Conservation (phyloP, 1,140 invertebrate species). For the Polypedilum pembai region DNA sequence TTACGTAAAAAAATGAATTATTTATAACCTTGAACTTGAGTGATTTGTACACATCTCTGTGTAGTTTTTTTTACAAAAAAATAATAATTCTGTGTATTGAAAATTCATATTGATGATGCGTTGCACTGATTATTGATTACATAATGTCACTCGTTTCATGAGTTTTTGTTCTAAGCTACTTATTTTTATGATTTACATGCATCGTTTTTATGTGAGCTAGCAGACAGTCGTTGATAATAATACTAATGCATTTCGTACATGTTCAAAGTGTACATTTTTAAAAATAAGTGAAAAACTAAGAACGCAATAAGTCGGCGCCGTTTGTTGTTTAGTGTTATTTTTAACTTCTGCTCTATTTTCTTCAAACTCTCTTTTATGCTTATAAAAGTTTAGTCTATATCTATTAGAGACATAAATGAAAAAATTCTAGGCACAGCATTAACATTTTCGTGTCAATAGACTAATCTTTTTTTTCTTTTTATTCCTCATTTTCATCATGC, state of each 20-base stretch:
- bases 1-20: neutral
- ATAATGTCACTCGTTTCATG: neutral
- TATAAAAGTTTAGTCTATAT: neutral
- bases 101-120: neutral
- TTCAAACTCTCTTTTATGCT: neutral
- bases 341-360: too few species aligned
- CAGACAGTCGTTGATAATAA: neutral
- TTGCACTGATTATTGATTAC: neutral
- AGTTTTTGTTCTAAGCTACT: neutral
- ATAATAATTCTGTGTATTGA: too few species aligned
- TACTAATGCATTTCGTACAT: slow-evolving; percentile 18
- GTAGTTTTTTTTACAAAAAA: neutral
- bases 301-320: slow-evolving; percentile 15
- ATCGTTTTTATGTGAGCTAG: neutral
- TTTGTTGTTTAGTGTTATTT: neutral
- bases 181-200: neutral
- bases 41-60: neutral
- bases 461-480: neutral
- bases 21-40: slow-evolving; percentile 4
- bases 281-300: neutral
- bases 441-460: neutral
- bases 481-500: neutral
- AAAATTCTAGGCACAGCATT: neutral
- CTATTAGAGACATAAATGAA: neutral
- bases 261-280: neutral